Base-by-base conservation (phyloP, 2,888 invertebrate species). In the Tipula unca region DNA sequence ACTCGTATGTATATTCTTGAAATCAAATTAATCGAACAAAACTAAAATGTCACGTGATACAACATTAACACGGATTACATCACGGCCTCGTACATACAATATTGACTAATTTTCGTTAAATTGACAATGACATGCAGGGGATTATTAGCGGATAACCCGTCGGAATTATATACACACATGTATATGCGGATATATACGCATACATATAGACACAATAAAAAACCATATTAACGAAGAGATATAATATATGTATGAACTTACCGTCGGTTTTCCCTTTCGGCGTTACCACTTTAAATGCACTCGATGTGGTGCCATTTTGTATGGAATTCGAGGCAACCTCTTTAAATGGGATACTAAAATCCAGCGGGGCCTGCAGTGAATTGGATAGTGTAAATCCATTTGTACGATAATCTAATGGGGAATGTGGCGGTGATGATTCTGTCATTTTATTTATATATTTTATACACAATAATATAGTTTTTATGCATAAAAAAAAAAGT, bases 221-320 rank as follows among this genome's bases (percentile, higher is more conserved):
- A 14, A 42, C 1, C 14, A 42, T n/a, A 42, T 3, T 3, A 32
- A 32, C 32, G 32, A 69, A 83, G 14, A 6, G n/a, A 69, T 13
- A 85, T 35, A 48, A n/a, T n/a, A n/a, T n/a, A n/a, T n/a, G n/a
- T n/a, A n/a, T n/a, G n/a, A 48, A 85, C 86, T 84, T 85, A 86
- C 90, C 91, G 90, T 91, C 90, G 90, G 90, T 86, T 87, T 90
- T 90, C 87, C 90, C 90, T 88, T 91, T 90, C 83, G 90, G 90
- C 86, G 90, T 87, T 85, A 90, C 90, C n/a, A 91, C 91, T 87
- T 90, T 91, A 86, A 90, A 90, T 85, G 90, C 90, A 86, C 91
- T 90, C 86, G 90, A 89, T 85, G 90, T 85, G 48, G 85, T 85
- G 14, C 85, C 85, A 48, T 85, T 85, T 54, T 48, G 85, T 85